These are phyloP conservation scores for Oostethus manadensis DNA, from an alignment of 2,113 vertebrate genomes.

Conservation along the genomic window DNA sequence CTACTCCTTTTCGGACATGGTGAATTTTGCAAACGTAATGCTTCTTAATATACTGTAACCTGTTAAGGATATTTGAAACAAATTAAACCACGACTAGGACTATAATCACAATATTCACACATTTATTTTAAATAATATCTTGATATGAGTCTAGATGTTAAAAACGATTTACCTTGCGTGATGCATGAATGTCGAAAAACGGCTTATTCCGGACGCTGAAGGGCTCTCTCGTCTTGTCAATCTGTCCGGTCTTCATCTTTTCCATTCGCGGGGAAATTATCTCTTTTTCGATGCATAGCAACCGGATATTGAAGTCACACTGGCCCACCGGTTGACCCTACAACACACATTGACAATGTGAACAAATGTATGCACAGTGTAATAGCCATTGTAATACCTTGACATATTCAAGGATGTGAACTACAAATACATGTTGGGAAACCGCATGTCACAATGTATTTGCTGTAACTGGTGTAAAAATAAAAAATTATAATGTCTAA, in stretches of 20 bases:
- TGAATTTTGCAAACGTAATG: too few species aligned
- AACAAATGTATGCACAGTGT: neutral
- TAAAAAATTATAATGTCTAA: neutral
- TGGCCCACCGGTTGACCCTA: slow-evolving; percentile 95
- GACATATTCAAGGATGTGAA: neutral
- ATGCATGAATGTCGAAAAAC: slow-evolving; percentile 88
- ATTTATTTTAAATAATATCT: neutral
- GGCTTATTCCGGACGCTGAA: slow-evolving; percentile 94
- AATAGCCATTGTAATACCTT: neutral
- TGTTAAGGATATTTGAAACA: too few species aligned
- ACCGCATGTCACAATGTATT: neutral
- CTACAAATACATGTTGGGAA: neutral
- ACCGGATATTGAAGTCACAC: slow-evolving; percentile 90
- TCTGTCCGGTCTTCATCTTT: slow-evolving; percentile 93
- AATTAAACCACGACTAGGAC: too few species aligned
- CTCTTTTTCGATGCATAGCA: slow-evolving; percentile 94
- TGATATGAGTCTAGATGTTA: neutral
- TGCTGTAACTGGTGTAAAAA: neutral
- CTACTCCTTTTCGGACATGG: too few species aligned
- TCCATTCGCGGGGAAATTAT: slow-evolving; percentile 92
- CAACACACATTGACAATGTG: slow-evolving; percentile 31
- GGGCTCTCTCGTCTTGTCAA: slow-evolving; percentile 93
- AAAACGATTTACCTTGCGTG: slow-evolving; percentile 83
- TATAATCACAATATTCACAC: too few species aligned
- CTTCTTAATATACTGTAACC: too few species aligned